Percentiles rank a stretch among this genome's conserved stretches.
Evolutionary conservation across 2,888 invertebrate species (phyloP).

Genomic region (Conomelus anceps): DNA sequence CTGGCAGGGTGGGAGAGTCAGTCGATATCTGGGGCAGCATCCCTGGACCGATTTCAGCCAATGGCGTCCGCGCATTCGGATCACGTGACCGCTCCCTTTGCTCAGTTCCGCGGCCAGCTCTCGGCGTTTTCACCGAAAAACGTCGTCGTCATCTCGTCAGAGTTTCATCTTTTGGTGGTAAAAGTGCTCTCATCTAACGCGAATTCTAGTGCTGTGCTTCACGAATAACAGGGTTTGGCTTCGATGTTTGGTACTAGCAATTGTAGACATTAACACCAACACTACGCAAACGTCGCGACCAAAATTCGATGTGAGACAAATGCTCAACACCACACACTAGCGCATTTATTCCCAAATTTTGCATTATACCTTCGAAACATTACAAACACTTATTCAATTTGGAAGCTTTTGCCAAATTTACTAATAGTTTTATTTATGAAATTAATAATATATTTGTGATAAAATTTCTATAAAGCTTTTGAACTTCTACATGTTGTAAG

Average conservation of each 20-base stretch:
- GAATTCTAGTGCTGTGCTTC: neutral
- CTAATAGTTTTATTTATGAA: neutral
- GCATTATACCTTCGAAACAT: neutral
- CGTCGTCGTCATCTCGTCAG: constrained; percentile 30
- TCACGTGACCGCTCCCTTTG: constrained; percentile 44
- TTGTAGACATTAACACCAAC: neutral
- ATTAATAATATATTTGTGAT: neutral
- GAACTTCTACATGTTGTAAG: neutral
- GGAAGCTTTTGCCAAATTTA: neutral
- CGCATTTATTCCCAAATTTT: neutral
- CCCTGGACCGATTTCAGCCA: constrained; percentile 41
- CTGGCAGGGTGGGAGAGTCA: constrained; percentile 13
- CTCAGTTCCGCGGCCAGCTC: constrained; percentile 33
- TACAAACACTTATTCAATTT: too few species aligned
- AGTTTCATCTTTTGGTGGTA: constrained; percentile 8
- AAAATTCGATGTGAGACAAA: neutral
- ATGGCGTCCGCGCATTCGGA: constrained; percentile 42
- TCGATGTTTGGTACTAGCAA: neutral
- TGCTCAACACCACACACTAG: neutral
- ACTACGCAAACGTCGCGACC: neutral
- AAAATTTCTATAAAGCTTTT: neutral
- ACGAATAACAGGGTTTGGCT: neutral
- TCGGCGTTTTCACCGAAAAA: constrained; percentile 19
- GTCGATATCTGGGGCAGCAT: constrained; percentile 30
- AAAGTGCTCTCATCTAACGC: neutral